Conservation (phyloP, 1,140 invertebrate genomes). For the Alviniconcha marisindica region DNA sequence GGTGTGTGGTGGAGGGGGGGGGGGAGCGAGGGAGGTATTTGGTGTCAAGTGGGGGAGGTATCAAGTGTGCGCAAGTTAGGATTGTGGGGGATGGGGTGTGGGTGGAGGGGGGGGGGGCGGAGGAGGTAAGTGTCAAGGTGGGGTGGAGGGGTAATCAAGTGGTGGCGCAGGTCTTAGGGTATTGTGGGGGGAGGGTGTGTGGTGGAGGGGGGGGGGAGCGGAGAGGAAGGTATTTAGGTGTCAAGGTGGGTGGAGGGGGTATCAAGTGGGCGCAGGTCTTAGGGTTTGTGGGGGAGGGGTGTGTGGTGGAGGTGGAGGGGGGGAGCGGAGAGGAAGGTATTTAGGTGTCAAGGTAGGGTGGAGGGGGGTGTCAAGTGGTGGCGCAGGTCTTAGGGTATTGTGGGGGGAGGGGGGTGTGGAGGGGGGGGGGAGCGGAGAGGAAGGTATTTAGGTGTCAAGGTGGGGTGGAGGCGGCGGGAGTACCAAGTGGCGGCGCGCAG, state of each 20-base stretch:
- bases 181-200: background rate
- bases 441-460: background rate
- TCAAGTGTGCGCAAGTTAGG: background rate
- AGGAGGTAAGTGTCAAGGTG: background rate
- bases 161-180: background rate
- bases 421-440: background rate
- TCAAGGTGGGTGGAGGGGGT: background rate
- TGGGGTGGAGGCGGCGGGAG: no score
- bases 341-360: background rate
- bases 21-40: background rate
- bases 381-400: background rate
- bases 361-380: background rate
- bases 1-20: background rate
- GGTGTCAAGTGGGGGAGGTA: background rate
- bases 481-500: no score
- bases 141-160: background rate
- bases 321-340: no score
- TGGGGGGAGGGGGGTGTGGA: background rate
- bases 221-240: background rate
- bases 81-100: background rate
- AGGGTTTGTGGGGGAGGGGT: background rate
- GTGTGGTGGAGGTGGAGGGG: conserved; percentile 11
- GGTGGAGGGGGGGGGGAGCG: background rate
- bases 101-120: background rate
- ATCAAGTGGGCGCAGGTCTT: no score